phyloP scores from a whole-genome alignment of 2,113 vertebrate species.

The Acrocephalus arundinaceus region DNA sequence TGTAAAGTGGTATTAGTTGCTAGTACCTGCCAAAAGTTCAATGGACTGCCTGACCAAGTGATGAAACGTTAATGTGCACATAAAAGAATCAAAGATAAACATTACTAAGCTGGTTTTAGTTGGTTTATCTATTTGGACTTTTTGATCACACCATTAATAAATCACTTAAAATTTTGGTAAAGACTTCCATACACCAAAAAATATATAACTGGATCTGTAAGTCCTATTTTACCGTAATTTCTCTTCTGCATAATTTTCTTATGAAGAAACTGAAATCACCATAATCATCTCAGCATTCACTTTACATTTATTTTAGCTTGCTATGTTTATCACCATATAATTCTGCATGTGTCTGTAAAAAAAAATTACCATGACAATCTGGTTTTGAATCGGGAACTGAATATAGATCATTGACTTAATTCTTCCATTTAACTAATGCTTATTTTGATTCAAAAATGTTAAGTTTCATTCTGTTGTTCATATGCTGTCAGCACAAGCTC shows the following conservation, averaged over 20 bases:
- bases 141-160: neutral
- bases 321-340: neutral
- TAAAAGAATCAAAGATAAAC: neutral
- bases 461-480: conserved; percentile 8
- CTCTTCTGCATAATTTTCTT: neutral
- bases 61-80: neutral
- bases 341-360: neutral
- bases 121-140: neutral
- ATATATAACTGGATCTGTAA: neutral
- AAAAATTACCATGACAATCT: neutral
- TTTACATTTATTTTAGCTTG: neutral
- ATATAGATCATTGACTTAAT: neutral
- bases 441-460: neutral
- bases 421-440: conserved; percentile 7
- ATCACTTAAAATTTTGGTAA: neutral
- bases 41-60: neutral
- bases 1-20: neutral
- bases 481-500: neutral
- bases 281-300: neutral
- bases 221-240: neutral
- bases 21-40: neutral
- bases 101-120: neutral
- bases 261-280: neutral
- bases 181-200: neutral
- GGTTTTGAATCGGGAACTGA: neutral